These are phyloP conservation scores for Drosophila histrio DNA, from an alignment of 2,888 invertebrate genomes.

Conservation along the genomic window DNA sequence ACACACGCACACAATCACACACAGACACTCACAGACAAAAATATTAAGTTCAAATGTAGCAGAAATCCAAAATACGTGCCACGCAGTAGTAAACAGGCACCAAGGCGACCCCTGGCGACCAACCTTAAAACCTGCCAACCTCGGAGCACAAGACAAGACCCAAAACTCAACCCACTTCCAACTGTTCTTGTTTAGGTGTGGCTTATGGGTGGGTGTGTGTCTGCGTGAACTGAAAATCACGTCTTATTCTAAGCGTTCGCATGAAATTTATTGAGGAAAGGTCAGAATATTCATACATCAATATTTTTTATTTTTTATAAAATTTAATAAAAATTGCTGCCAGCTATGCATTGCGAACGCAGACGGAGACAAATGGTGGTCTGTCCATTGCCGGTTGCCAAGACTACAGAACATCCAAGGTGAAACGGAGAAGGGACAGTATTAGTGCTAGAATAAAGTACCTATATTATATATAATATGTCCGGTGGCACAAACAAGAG, in stretches of 20 bases:
- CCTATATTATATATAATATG: slow-evolving; percentile 19
- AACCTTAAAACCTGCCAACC: slow-evolving; percentile 34
- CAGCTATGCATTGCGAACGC: slow-evolving; percentile 18
- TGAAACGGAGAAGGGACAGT: neutral
- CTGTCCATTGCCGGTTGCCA: slow-evolving; percentile 29
- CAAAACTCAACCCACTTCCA: slow-evolving; percentile 8
- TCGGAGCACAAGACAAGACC: no score
- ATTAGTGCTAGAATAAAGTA: slow-evolving; percentile 29
- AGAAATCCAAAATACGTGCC: slow-evolving; percentile 78
- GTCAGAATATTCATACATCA: slow-evolving; percentile 75
- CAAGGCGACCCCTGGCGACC: slow-evolving; percentile 31
- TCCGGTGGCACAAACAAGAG: slow-evolving; percentile 30
- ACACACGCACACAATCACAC: slow-evolving; percentile 11
- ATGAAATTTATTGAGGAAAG: slow-evolving; percentile 71
- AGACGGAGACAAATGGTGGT: slow-evolving; percentile 69
- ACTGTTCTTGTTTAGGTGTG: slow-evolving; percentile 61
- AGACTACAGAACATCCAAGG: slow-evolving; percentile 35
- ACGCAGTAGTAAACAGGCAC: slow-evolving; percentile 71
- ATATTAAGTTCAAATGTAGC: slow-evolving; percentile 80
- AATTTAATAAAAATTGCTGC: slow-evolving; percentile 73
- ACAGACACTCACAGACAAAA: slow-evolving; percentile 39
- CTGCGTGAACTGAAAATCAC: slow-evolving; percentile 60
- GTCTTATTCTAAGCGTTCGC: slow-evolving; percentile 67
- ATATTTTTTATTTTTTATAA: slow-evolving; percentile 58
- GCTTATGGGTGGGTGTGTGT: slow-evolving; percentile 25